phyloP scores from a whole-genome alignment of 2,797 vertebrate genomes.

The Poeciliopsis gracilis region DNA sequence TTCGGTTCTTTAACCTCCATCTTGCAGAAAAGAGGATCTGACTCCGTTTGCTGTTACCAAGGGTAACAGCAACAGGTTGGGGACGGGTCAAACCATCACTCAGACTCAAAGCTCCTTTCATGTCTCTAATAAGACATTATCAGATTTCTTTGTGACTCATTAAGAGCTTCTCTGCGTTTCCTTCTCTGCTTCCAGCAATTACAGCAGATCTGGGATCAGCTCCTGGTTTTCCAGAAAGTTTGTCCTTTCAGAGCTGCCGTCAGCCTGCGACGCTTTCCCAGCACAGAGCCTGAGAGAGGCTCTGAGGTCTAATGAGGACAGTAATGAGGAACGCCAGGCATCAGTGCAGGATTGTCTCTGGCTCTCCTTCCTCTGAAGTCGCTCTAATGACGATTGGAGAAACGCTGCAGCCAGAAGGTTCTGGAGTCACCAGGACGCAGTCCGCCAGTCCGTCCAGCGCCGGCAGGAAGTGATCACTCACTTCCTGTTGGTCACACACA shows the following conservation, averaged over 20 bases:
- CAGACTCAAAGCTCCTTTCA: not conserved
- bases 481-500: conserved; percentile 26
- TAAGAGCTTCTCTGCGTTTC: not conserved
- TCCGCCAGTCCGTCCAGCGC: conserved; percentile 36
- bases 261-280: conserved; percentile 20
- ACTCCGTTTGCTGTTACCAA: conserved; percentile 48
- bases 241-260: conserved; percentile 28
- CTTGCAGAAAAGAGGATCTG: conserved; percentile 35
- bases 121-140: conserved; percentile 1
- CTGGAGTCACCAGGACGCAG: conserved; percentile 31
- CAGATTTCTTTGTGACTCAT: conserved; percentile 8
- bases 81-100: conserved; percentile 2
- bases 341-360: conserved; percentile 42
- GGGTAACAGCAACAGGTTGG: conserved; percentile 61
- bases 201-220: conserved; percentile 20
- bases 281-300: conserved; percentile 22
- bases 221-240: conserved; percentile 5
- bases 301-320: conserved; percentile 62
- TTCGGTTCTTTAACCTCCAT: conserved; percentile 33
- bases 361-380: conserved; percentile 5
- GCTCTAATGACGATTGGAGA: not conserved
- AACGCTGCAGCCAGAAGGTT: conserved; percentile 33
- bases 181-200: conserved; percentile 20
- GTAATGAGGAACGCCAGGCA: conserved; percentile 67
- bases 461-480: conserved; percentile 3